Evolutionary conservation across 1,140 invertebrate genomes (phyloP).

Genomic region (Nasonia longicornis): DNA sequence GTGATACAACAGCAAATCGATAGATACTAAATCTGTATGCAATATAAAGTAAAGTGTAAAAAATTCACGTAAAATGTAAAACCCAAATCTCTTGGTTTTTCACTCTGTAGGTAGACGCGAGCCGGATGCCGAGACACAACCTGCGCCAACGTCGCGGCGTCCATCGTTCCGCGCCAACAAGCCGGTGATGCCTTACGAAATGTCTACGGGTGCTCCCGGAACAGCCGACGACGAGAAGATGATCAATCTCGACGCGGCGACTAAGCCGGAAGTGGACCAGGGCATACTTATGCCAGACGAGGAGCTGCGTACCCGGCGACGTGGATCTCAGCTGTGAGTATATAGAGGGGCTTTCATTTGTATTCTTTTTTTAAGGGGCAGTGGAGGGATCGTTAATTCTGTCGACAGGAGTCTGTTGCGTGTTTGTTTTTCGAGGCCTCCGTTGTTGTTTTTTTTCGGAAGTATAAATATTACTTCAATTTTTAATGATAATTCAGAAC

Average conservation of each 20-base stretch:
- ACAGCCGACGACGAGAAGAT: constrained; percentile 67
- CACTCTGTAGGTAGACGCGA: constrained; percentile 57
- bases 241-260: constrained; percentile 69
- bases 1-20: not conserved
- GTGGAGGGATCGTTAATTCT: not conserved
- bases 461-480: not conserved
- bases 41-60: not conserved
- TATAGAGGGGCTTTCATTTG: not conserved
- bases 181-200: constrained; percentile 63
- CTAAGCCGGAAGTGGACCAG: constrained; percentile 67
- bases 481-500: not conserved
- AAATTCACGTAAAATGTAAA: no score
- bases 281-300: constrained; percentile 75
- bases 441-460: not conserved
- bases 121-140: constrained; percentile 47
- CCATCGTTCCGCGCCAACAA: constrained; percentile 75
- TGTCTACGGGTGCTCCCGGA: constrained; percentile 37
- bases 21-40: no score
- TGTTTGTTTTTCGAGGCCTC: no score
- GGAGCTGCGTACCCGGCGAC: constrained; percentile 78
- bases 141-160: constrained; percentile 68
- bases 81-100: not conserved
- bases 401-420: not conserved
- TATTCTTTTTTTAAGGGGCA: not conserved
- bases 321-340: constrained; percentile 84